phyloP scores from a whole-genome alignment of 2,113 vertebrate genomes.

The Calidris pugnax region DNA sequence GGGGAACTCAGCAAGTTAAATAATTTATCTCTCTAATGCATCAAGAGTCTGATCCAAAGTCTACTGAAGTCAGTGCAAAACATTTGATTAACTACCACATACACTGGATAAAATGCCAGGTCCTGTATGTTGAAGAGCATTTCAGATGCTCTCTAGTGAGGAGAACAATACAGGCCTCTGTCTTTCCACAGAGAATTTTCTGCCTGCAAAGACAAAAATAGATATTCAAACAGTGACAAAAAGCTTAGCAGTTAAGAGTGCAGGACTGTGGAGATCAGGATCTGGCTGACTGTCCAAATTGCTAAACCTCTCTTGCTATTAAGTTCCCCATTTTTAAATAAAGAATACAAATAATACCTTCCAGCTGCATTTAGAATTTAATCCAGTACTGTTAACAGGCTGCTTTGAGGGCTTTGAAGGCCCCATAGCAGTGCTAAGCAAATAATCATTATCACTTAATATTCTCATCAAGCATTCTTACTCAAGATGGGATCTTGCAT shows the following conservation, averaged over 20 bases:
- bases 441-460: constrained; percentile 47
- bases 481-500: neutral
- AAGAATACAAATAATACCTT: constrained; percentile 36
- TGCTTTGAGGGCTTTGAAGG: neutral
- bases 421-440: neutral
- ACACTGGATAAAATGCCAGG: constrained; percentile 43
- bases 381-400: neutral
- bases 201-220: neutral
- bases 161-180: neutral
- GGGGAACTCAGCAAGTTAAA: constrained; percentile 58
- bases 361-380: constrained; percentile 27
- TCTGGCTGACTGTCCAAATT: constrained; percentile 29
- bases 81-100: constrained; percentile 42
- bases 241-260: neutral
- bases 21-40: constrained; percentile 60
- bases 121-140: constrained; percentile 8
- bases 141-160: constrained; percentile 17
- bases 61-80: constrained; percentile 53
- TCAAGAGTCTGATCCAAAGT: constrained; percentile 56
- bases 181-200: constrained; percentile 9
- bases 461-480: constrained; percentile 15
- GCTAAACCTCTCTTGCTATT: constrained; percentile 7
- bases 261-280: neutral
- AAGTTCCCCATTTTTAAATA: constrained; percentile 10
- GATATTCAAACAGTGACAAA: neutral